Evolutionary conservation across 1,140 invertebrate genomes (phyloP), one percentile per base, ranked within the genome.

Genomic region (Heterodera schachtii): DNA sequence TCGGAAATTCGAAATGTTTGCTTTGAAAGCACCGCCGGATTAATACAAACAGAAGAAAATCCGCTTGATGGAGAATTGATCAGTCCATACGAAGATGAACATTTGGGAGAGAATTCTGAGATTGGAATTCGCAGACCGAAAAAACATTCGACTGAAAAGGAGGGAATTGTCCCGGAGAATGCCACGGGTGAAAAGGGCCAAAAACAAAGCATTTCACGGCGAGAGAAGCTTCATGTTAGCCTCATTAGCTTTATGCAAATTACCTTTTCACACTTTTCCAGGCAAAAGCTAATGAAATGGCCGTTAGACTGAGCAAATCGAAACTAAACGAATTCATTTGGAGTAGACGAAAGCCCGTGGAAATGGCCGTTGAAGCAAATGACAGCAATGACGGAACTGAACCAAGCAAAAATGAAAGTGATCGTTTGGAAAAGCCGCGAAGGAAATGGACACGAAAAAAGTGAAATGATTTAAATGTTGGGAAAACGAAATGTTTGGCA

Each of bases 281-380:
- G 64, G 81, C 75, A n/a, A 60, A 74, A 75, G 83, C 83, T 21
- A 82, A 75, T 60, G 83, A 82, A 77, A 85, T 84, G 83, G 83
- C 83, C 31, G 21, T 21, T 21, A 86, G 83, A 49, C 80, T 82
- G 9, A 77, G 82, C 5, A 57, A 71, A 41, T 46, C 82, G n/a
- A 77, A 52, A 73, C n/a, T 84, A 21, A 84, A 84, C 41, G 83
- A 84, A 31, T 82, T 84, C 41, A 49, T 86, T 47, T 82, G 77
- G 84, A 84, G 76, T 67, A 73, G 76, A 70, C 69, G 52, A n/a
- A 84, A 83, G 70, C 60, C 73, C 19, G 43, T 41, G 3, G 71
- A 84, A 74, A 21, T 81, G 8, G 70, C 46, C n/a, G 70, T 82
- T 16, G 82, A 78, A 49, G 77, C 31, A 11, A 43, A 78, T n/a